Evolutionary conservation across 2,888 invertebrate genomes (phyloP), one percentile per base, ranked within the genome.

Genomic region (Himalopsyche anomala): DNA sequence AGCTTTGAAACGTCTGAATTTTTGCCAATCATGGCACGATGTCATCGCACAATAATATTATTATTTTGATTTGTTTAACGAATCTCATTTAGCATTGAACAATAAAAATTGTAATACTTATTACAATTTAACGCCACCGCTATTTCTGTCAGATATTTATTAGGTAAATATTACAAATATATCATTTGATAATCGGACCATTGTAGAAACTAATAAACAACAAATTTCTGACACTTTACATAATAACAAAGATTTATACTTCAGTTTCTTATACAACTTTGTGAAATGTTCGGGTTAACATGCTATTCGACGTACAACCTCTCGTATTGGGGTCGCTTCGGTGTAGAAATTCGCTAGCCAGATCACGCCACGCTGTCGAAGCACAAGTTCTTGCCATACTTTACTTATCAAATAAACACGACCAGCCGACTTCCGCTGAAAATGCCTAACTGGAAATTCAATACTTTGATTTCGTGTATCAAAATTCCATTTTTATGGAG

Each of bases 251-350:
- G 15, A 74, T 74, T 74, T 74, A 74, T 74, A 36, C 74, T 36
- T 74, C 36, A 74, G 38, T 74, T 74, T 74, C 74, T 36, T 74
- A 38, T 74, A 74, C 74, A 74, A 36, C 36, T 15, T 36, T 36
- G 38, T 36, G 36, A 12, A 74, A 74, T 36, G 36, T 36, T 38
- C 74, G 74, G 11, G 74, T 6, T 74, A 36, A 12, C 74, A 74
- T 74, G 74, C 74, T 38, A 74, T 74, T 36, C 28, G 12, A 36
- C 28, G 15, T 36, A 19, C 74, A 74, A 74, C 74, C 74, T 36
- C 74, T 74, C 74, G 74, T 74, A 74, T 74, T 74, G 74, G 36
- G 74, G 74, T 74, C 74, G 74, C 36, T 36, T 28, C 74, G 74
- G 36, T 36, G 74, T 36, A 36, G 74, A 74, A 74, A 36, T 74